Evolutionary conservation across 1,140 invertebrate genomes (phyloP).

Genomic region (Tetraneura akinire): DNA sequence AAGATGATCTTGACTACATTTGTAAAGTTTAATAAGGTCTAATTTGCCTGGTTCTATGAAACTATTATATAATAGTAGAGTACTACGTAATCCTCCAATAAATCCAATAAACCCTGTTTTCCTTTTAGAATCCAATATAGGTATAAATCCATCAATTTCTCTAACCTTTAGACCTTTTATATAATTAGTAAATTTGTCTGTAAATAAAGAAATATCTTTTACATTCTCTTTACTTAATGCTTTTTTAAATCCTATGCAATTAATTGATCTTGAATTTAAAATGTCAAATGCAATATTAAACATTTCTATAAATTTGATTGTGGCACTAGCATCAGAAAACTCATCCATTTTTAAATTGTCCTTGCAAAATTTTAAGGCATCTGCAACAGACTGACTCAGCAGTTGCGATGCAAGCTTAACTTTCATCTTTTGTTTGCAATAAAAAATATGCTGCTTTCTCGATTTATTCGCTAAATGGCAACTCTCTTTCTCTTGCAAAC

Average conservation of each 20-base stretch:
- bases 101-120: conserved; percentile 1
- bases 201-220: neutral
- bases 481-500: conserved; percentile 55
- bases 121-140: neutral
- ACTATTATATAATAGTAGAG: neutral
- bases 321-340: neutral
- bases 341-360: neutral
- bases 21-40: neutral
- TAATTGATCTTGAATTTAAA: neutral
- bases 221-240: neutral
- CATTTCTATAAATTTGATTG: neutral
- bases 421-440: conserved; percentile 55
- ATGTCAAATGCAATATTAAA: neutral
- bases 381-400: conserved; percentile 56
- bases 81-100: neutral
- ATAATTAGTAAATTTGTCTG: neutral
- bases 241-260: conserved; percentile 8
- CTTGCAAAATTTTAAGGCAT: conserved; percentile 52
- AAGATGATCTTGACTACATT: neutral
- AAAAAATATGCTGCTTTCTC: conserved; percentile 56
- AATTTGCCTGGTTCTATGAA: neutral
- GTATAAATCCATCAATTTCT: neutral
- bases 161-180: neutral
- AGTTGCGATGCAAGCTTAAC: conserved; percentile 57
- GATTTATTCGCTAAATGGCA: conserved; percentile 57